These are phyloP conservation scores for Catostomus latipinnis DNA, from an alignment of 2,797 vertebrate species.

Conservation along the genomic window DNA sequence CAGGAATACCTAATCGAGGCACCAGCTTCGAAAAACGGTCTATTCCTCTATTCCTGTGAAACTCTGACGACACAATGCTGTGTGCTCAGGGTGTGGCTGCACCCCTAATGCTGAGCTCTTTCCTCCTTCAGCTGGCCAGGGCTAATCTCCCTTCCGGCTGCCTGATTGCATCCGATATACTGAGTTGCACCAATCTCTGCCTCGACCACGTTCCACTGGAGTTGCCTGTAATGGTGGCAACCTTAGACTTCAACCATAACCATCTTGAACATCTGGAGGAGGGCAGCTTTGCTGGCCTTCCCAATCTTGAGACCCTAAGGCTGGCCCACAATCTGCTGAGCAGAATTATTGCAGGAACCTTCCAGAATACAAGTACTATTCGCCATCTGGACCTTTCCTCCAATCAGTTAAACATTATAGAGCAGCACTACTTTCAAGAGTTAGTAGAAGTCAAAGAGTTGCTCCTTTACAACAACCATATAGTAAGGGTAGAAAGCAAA, in stretches of 20 bases:
- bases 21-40: background rate
- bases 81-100: conserved; percentile 56
- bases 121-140: conserved; percentile 59
- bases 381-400: conserved; percentile 90
- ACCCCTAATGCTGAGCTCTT: conserved; percentile 67
- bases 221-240: conserved; percentile 74
- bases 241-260: conserved; percentile 91
- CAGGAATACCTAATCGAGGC: background rate
- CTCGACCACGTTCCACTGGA: conserved; percentile 75
- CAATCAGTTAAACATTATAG: conserved; percentile 79
- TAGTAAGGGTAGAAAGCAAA: conserved; percentile 77
- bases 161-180: conserved; percentile 86
- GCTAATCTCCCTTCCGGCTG: conserved; percentile 75
- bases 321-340: conserved; percentile 84
- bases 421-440: conserved; percentile 81
- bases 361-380: conserved; percentile 82
- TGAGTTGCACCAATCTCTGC: conserved; percentile 83
- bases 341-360: conserved; percentile 72
- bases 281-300: conserved; percentile 77
- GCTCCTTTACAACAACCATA: conserved; percentile 89
- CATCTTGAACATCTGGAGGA: conserved; percentile 74
- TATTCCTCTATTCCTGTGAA: conserved; percentile 30
- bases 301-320: conserved; percentile 78
- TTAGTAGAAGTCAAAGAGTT: conserved; percentile 84
- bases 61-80: conserved; percentile 67